A percentile compares a stretch with the other conserved stretches of the same genome.
Conservation (phyloP, 2,888 invertebrate genomes). For the Ochropacha duplaris region DNA sequence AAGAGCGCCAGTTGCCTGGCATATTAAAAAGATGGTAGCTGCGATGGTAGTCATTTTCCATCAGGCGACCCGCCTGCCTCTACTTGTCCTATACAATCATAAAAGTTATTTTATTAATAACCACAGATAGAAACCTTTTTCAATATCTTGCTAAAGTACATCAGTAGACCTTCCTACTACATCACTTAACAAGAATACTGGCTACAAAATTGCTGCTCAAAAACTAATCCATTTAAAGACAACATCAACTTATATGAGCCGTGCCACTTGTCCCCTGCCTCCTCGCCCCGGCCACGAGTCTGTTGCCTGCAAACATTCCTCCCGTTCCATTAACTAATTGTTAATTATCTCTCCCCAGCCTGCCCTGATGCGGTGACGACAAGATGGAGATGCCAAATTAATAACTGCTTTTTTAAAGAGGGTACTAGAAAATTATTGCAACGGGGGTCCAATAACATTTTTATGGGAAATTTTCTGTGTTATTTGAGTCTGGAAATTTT, state of each 20-base stretch:
- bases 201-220: slow-evolving; percentile 11
- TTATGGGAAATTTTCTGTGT: neutral
- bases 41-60: too few species aligned
- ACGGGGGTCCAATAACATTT: slow-evolving; percentile 11
- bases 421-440: slow-evolving; percentile 5
- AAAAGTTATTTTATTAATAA: too few species aligned
- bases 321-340: slow-evolving; percentile 68
- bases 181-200: slow-evolving; percentile 19
- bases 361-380: slow-evolving; percentile 41
- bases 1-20: too few species aligned
- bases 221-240: slow-evolving; percentile 35
- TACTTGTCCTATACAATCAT: too few species aligned
- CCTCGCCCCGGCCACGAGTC: slow-evolving; percentile 29
- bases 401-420: slow-evolving; percentile 22
- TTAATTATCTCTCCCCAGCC: slow-evolving; percentile 59
- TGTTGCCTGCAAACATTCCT: slow-evolving; percentile 47
- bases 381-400: slow-evolving; percentile 56
- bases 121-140: neutral
- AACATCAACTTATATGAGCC: slow-evolving; percentile 26
- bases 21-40: too few species aligned
- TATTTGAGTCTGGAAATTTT: neutral
- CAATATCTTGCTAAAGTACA: neutral
- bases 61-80: too few species aligned
- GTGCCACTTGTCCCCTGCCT: slow-evolving; percentile 26
- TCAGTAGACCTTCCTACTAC: too few species aligned